Base-by-base conservation (phyloP, 2,113 vertebrate species). In the Hipposideros armiger region DNA sequence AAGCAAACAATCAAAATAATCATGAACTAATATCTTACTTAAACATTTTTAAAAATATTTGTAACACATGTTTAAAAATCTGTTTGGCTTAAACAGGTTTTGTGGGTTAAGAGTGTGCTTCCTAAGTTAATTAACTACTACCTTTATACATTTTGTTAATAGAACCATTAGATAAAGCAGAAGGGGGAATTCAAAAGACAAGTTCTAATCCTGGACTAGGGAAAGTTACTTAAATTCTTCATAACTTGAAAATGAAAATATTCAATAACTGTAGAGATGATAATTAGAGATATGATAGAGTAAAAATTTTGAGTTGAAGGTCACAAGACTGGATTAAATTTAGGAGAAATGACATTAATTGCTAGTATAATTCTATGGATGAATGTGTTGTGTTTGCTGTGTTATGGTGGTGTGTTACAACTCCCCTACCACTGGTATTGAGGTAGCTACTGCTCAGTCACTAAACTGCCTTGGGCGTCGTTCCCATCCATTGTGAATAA, bases 221-320 rank as follows among this genome's bases (percentile, higher is more conserved):
- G 30, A 6, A 94, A 64, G 28, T 78, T 24, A 89, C 50, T 72
- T 87, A 83, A 92, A 87, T 96, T 92, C 86, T 90, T 87, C 3
- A 15, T 66, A 92, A 73, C 4, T 83, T 78, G 32, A 92, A 95
- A 90, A 95, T 67, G 22, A 91, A 94, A 67, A 6, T 20, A 50
- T 3, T 80, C 13, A 62, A 36, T 69, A 84, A 74, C 30, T 36
- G 2, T 22, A 28, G 30, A 77, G 30, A 58, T 5, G 16, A 56
- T 36, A 60, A 69, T 28, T 56, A 30, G 16, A 62, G 26, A 62
- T 67, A 95, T 0, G 6, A 72, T 0, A 52, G 17, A 72, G 4
- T 64, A 84, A 83, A 40, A 52, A 73, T 42, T 13, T 47, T 30
- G 42, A 70, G 26, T 26, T 54, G 28, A 87, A 11, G 24, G 2